phyloP scores from a whole-genome alignment of 1,140 invertebrate genomes.

The Penaeus japonicus region DNA sequence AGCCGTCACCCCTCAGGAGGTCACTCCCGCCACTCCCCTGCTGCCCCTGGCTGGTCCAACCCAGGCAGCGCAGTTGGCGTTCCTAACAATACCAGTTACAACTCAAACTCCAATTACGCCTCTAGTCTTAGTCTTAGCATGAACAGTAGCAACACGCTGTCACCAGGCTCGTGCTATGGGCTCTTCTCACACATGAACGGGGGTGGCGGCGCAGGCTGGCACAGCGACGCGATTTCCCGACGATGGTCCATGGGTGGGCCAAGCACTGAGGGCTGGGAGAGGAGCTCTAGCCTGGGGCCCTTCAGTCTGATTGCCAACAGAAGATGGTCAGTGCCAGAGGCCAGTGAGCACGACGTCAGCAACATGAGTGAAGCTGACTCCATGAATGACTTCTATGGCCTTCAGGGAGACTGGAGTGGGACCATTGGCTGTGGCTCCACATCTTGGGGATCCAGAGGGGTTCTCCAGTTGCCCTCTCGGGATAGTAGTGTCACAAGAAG shows the following conservation, averaged over 20 bases:
- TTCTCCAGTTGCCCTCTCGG: slow-evolving; percentile 22
- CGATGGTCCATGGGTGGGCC: slow-evolving; percentile 48
- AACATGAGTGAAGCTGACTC: background rate
- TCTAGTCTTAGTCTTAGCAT: slow-evolving; percentile 34
- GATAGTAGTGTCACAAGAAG: slow-evolving; percentile 45
- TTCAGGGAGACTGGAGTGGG: slow-evolving; percentile 31
- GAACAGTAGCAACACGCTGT: slow-evolving; percentile 26
- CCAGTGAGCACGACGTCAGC: slow-evolving; percentile 30
- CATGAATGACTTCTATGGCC: slow-evolving; percentile 17
- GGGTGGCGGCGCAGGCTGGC: slow-evolving; percentile 19
- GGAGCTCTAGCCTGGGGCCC: slow-evolving; percentile 26
- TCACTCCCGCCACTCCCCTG: slow-evolving; percentile 13
- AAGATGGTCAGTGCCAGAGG: slow-evolving; percentile 47
- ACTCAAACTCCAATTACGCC: slow-evolving; percentile 21
- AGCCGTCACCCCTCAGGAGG: slow-evolving; percentile 38
- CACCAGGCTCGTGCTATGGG: slow-evolving; percentile 35
- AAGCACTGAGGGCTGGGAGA: slow-evolving; percentile 30
- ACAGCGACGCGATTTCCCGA: slow-evolving; percentile 32
- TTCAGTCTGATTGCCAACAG: slow-evolving; percentile 45
- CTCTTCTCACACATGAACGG: slow-evolving; percentile 23
- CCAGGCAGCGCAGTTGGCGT: slow-evolving; percentile 9
- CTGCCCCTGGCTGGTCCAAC: slow-evolving; percentile 39
- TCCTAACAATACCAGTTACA: slow-evolving; percentile 12
- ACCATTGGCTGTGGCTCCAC: slow-evolving; percentile 9
- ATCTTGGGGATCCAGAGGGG: slow-evolving; percentile 37